Conservation (phyloP, 2,113 vertebrate species). For the Halcyon senegalensis region DNA sequence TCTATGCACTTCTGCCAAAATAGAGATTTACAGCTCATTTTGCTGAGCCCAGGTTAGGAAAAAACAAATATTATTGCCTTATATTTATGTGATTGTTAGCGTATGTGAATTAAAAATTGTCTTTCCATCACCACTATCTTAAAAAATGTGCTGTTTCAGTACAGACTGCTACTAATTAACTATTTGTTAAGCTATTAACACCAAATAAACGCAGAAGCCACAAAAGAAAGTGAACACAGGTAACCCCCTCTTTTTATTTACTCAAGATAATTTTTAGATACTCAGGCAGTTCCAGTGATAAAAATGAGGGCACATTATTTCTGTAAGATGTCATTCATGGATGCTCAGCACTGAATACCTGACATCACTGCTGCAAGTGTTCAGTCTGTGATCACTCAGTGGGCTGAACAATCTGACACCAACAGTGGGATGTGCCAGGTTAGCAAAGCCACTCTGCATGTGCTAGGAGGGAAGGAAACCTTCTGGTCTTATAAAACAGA, state of each 20-base stretch:
- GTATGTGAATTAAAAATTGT: neutral
- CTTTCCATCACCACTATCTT: neutral
- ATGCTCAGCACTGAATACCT: neutral
- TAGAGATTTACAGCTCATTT: neutral
- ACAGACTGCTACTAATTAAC: neutral
- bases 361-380: neutral
- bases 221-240: neutral
- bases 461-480: neutral
- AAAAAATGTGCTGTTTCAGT: neutral
- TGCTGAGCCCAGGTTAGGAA: neutral
- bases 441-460: neutral
- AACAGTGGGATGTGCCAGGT: neutral
- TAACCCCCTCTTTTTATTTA: neutral
- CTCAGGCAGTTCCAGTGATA: neutral
- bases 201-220: neutral
- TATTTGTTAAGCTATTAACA: neutral
- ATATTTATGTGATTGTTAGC: neutral
- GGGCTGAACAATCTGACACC: neutral
- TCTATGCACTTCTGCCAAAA: neutral
- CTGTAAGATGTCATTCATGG: neutral
- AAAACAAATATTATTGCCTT: neutral
- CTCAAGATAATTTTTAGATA: neutral
- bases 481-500: neutral
- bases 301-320: neutral
- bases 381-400: neutral